These are phyloP conservation scores for Conus ventricosus DNA, from an alignment of 1,140 invertebrate genomes.

Conservation along the genomic window DNA sequence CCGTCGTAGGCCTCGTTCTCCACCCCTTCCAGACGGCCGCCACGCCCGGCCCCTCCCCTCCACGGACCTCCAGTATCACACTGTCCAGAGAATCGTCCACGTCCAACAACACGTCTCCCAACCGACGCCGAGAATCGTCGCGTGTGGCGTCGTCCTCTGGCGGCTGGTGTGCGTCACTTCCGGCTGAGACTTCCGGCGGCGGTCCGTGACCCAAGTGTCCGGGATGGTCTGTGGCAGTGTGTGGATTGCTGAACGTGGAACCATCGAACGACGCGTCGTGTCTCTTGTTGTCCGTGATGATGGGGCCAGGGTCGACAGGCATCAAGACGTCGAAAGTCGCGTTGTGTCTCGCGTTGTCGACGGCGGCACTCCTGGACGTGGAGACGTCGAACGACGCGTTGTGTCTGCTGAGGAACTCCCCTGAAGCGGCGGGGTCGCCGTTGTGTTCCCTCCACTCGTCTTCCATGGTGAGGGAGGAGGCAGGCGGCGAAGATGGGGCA, in stretches of 20 bases:
- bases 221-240: too few relatives aligned
- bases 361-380: too few relatives aligned
- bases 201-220: background rate
- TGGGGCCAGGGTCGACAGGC: too few relatives aligned
- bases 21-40: background rate
- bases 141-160: background rate
- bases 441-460: too few relatives aligned
- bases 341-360: conserved; percentile 1
- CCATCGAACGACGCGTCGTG: too few relatives aligned
- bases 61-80: background rate
- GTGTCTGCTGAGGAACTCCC: too few relatives aligned
- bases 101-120: background rate
- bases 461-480: too few relatives aligned
- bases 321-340: background rate
- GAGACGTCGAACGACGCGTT: too few relatives aligned
- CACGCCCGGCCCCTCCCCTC: background rate
- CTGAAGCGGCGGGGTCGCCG: too few relatives aligned
- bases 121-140: background rate
- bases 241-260: too few relatives aligned
- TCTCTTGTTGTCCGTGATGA: too few relatives aligned
- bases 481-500: too few relatives aligned
- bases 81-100: conserved; percentile 10
- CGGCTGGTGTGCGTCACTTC: background rate
- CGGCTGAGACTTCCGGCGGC: background rate
- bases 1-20: conserved; percentile 33